Evolutionary conservation across 92 coral and sea anemone genomes (phyloP), one percentile per base, ranked within the genome.

Genomic region (Porites cylindrica): DNA sequence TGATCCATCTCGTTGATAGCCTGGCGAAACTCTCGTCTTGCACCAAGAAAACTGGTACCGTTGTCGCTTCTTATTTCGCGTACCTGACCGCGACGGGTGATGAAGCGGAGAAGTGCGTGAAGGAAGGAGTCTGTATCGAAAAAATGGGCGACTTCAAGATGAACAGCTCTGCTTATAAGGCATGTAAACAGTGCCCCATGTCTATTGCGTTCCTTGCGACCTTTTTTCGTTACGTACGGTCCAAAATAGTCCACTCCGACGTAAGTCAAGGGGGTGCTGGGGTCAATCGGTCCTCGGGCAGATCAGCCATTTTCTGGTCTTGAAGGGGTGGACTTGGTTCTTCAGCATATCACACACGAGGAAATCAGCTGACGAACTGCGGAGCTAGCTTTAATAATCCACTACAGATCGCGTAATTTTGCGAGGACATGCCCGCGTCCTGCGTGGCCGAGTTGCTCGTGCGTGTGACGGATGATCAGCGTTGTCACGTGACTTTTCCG

Each of bases 261-360:
- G 67, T 75, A 91, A 51, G 93, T 85, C 91, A 93, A n/a, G 93
- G 93, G 1, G 90, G 89, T 26, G 94, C 92, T 18, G 88, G 82
- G 18, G 72, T 80, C 20, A 87, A 63, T 83, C 92, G 66, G 60
- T 72, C 88, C 14, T 76, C 59, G 0, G 91, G 96, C 10, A 89
- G 83, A 68, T 93, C 91, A 23, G 93, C 93, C 94, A 94, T 94
- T 72, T 82, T 89, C 86, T 94, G 94, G 13, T 70, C 91, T 47
- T 16, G 21, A 10, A 10, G 79, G 82, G 18, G 91, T 58, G 18
- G 93, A 86, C 60, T 80, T 88, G 16, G 59, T 86, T 6, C 91
- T 86, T 14, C 89, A 78, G 86, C 94, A 91, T 38, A 78, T 88
- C 53, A 93, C 96, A 62, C 94, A 93, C 47, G 52, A 62, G 63